Evolutionary conservation across 2,888 invertebrate species (phyloP), one percentile per base, ranked within the genome.

Genomic region (Drosophila kokeensis): DNA sequence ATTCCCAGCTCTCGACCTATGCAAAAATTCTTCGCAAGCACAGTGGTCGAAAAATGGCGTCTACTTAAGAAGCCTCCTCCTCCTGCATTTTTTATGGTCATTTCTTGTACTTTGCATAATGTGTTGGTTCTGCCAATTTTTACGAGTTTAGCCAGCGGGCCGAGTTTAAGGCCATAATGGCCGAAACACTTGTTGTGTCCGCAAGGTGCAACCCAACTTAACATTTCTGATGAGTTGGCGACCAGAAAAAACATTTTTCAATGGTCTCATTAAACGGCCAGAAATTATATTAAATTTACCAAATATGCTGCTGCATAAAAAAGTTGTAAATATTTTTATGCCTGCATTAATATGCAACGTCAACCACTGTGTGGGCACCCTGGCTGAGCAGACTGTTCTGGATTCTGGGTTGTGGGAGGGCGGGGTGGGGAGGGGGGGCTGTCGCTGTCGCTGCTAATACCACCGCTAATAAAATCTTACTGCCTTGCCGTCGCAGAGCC

Each of bases 391-490:
- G 21, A 21, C 45, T 42, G 29, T 40, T 10, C 7, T 2, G 32
- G 15, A 24, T 45, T 30, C 36, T 4, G 27, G 15, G 24, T 27
- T n/a, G 42, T 27, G 5, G 48, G 24, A 5, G 10, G 13, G 2
- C 36, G 13, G n/a, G 15, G 24, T 11, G 52, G 13, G 49, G 29
- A n/a, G 40, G 50, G 24, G 30, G 55, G 36, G 24, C 24, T 68
- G 71, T 65, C 57, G 76, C 86, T 80, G 89, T 76, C 80, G 79
- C 84, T 89, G 89, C 87, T 87, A 89, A 90, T 87, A 90, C 90
- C 90, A 82, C 83, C 87, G 90, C 90, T 90, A 87, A 87, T 87
- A 90, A 87, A 87, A 87, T 87, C 89, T 87, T 87, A 90, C 90
- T 87, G 90, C 87, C 83, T 75, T 69, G 76, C 75, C 87, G 79